Evolutionary conservation across 2,797 vertebrate genomes (phyloP), one percentile per base, ranked within the genome.

Genomic region (Gila robusta): DNA sequence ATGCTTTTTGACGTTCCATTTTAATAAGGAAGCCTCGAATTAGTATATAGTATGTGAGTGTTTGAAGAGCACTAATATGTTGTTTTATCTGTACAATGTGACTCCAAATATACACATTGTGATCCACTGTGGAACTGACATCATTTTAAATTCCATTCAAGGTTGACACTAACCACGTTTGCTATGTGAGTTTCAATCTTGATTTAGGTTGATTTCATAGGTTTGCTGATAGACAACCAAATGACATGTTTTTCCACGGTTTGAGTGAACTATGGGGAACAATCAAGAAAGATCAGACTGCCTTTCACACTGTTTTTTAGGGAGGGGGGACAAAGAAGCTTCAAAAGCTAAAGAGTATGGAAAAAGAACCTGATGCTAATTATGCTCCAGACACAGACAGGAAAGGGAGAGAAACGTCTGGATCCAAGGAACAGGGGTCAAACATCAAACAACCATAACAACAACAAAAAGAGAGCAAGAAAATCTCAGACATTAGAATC

Each of bases 341-440:
- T 71, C 81, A 84, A 85, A 88, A 86, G 77, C 86, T 81, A 84
- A 83, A 87, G 79, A 70, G 79, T 89, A 87, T 79, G 81, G 79
- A 88, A 86, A 88, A 88, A 89, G 81, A 82, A 82, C 73, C 78
- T 86, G 83, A 88, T 89, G 88, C 87, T 91, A 91, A 92, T 91
- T 91, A 90, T 83, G 81, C 71, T 84, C 74, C 37, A 89, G 76
- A 91, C 86, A 86, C 77, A 81, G 83, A 88, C 85, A 85, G 81
- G 64, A 82, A 86, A 79, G 84, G 72, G 85, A 79, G 32, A 81
- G 52, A 88, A 88, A 78, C 64, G 82, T 90, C 89, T 85, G 85
- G 85, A 70, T 77, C 35, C 67, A 83, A 72, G 64, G 77, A 89
- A 85, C 78, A 88, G 67, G 76, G 86, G 72, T 86, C 80, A 85